Conservation (phyloP, 2,113 vertebrate species). For the Sceloporus tristichus region DNA sequence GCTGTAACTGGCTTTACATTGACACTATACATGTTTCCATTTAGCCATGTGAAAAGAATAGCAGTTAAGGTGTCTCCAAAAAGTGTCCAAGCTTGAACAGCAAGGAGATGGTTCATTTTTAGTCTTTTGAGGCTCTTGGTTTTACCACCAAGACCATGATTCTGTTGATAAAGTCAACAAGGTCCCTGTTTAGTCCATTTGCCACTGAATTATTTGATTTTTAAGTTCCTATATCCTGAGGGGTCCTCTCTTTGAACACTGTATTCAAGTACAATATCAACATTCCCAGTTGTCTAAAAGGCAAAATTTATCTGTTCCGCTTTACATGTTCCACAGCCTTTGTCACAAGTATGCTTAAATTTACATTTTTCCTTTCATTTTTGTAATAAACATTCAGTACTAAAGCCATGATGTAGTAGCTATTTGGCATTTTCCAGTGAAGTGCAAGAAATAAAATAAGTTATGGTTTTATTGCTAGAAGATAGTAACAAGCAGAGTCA, state of each 20-base stretch:
- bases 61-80: constrained; percentile 75
- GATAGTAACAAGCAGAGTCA: constrained; percentile 77
- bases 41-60: constrained; percentile 78
- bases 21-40: constrained; percentile 75
- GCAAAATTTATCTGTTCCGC: constrained; percentile 66
- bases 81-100: constrained; percentile 71
- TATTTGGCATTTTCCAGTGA: constrained; percentile 85
- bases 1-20: constrained; percentile 80
- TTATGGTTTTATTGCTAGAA: constrained; percentile 80
- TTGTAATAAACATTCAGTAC: constrained; percentile 75
- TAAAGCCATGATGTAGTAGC: constrained; percentile 78
- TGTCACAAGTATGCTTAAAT: constrained; percentile 57
- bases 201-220: constrained; percentile 63
- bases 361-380: constrained; percentile 57
- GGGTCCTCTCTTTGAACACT: constrained; percentile 76
- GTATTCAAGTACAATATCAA: constrained; percentile 80
- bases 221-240: constrained; percentile 73
- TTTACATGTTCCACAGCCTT: constrained; percentile 61
- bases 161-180: constrained; percentile 49
- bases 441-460: constrained; percentile 84
- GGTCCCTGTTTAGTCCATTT: constrained; percentile 66
- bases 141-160: constrained; percentile 52
- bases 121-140: constrained; percentile 57
- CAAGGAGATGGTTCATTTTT: constrained; percentile 64
- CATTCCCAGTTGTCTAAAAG: constrained; percentile 74